A percentile compares a stretch with the other conserved stretches of the same genome.
Evolutionary conservation across 1,140 invertebrate genomes (phyloP).

Genomic region (Acyrthosiphon pisum): DNA sequence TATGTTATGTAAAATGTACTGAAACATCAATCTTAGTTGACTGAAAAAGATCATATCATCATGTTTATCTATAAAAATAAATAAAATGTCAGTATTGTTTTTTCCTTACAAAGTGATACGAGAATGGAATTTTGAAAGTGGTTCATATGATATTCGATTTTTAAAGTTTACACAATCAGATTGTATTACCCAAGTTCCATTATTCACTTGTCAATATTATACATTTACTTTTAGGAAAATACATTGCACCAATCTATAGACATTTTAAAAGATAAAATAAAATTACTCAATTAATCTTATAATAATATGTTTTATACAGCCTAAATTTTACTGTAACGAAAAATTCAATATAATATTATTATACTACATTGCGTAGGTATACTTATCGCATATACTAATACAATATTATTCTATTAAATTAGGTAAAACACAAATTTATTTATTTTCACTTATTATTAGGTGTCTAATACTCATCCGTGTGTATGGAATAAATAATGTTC

Average conservation of each 20-base stretch:
- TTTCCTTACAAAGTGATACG: neutral
- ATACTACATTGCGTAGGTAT: neutral
- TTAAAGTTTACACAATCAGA: neutral
- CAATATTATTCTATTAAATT: neutral
- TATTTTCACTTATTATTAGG: neutral
- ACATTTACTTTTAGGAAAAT: neutral
- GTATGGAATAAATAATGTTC: neutral
- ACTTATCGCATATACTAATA: neutral
- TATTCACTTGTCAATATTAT: conserved; percentile 12
- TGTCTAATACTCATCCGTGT: neutral
- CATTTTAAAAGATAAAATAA: neutral
- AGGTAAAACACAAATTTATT: neutral
- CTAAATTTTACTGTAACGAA: neutral
- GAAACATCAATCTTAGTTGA: neutral
- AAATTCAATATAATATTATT: neutral
- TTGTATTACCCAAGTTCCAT: neutral
- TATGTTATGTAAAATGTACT: neutral
- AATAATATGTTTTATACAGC: neutral
- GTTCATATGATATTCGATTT: neutral
- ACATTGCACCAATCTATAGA: neutral
- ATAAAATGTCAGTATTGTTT: conserved; percentile 9
- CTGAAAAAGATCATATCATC: neutral
- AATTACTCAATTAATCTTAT: neutral
- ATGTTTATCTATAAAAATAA: neutral
- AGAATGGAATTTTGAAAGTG: neutral